Conservation (phyloP, 2,888 invertebrate genomes). For the Luffia ferchaultella region DNA sequence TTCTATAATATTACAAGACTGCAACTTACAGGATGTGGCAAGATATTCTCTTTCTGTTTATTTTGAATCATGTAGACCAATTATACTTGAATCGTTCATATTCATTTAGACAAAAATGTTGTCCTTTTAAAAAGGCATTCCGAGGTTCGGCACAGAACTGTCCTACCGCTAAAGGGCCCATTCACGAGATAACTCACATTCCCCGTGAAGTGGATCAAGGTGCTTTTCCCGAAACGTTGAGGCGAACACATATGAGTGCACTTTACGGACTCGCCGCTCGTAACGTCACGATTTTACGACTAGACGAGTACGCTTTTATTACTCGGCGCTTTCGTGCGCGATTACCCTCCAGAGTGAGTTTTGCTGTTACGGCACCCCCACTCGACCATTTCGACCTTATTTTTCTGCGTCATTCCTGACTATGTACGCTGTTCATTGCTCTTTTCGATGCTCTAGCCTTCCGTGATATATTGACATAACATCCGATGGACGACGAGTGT, state of each 20-base stretch:
- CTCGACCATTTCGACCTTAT: not conserved
- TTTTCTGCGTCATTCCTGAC: not conserved
- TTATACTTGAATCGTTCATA: no score
- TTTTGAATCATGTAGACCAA: no score
- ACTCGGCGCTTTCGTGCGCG: conserved; percentile 65
- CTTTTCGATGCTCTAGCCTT: not conserved
- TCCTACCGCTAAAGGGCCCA: not conserved
- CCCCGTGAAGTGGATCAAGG: not conserved
- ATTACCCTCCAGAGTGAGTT: conserved; percentile 66
- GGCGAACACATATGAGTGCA: conserved; percentile 30
- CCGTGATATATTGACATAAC: not conserved
- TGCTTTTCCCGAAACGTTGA: not conserved
- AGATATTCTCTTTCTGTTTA: no score
- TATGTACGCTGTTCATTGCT: not conserved
- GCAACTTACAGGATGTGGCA: no score
- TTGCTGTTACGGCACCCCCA: conserved; percentile 54
- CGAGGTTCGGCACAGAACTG: not conserved
- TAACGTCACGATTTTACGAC: conserved; percentile 63
- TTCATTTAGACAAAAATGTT: no score
- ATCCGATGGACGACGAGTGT: not conserved
- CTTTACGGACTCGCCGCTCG: conserved; percentile 50
- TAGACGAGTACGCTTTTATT: conserved; percentile 41
- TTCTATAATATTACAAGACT: no score
- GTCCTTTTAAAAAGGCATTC: not conserved
- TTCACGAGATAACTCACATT: not conserved